Evolutionary conservation across 2,797 vertebrate species (phyloP).

Genomic region (Danionella dracula): DNA sequence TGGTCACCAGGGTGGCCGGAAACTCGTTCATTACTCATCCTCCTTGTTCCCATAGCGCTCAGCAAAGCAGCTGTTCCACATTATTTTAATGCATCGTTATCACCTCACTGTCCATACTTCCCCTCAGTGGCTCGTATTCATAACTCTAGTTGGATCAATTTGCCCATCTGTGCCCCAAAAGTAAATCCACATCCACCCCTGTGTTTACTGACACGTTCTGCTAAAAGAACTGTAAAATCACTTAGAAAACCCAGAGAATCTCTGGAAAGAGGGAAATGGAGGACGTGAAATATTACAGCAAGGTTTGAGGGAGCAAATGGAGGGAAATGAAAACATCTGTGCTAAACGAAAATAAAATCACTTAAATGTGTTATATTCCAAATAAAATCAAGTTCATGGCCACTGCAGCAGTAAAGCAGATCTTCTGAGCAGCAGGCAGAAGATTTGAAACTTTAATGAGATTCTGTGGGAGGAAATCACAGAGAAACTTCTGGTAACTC

Average conservation of each 20-base stretch:
- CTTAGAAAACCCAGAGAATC: slow-evolving; percentile 22
- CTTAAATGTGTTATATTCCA: neutral
- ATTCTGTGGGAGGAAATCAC: slow-evolving; percentile 27
- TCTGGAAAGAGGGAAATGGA: slow-evolving; percentile 10
- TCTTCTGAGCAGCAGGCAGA: slow-evolving; percentile 16
- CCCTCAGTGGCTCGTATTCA: neutral
- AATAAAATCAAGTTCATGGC: neutral
- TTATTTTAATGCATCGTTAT: slow-evolving; percentile 42
- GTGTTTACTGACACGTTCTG: slow-evolving; percentile 15
- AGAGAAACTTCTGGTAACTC: slow-evolving; percentile 25
- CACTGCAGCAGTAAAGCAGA: slow-evolving; percentile 3
- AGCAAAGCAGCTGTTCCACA: slow-evolving; percentile 36
- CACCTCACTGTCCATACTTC: slow-evolving; percentile 17
- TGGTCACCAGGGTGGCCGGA: slow-evolving; percentile 13
- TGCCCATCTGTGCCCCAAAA: slow-evolving; percentile 22
- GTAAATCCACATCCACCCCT: slow-evolving; percentile 30
- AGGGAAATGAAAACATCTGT: neutral
- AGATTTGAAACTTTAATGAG: slow-evolving; percentile 37
- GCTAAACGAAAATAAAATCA: neutral
- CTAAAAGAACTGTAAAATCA: slow-evolving; percentile 47
- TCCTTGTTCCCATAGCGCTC: neutral
- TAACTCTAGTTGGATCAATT: neutral
- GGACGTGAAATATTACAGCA: slow-evolving; percentile 25
- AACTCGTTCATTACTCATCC: neutral
- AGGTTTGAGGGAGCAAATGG: slow-evolving; percentile 1